phyloP scores from a whole-genome alignment of 2,797 vertebrate species.

The Eremophila alpestris region DNA sequence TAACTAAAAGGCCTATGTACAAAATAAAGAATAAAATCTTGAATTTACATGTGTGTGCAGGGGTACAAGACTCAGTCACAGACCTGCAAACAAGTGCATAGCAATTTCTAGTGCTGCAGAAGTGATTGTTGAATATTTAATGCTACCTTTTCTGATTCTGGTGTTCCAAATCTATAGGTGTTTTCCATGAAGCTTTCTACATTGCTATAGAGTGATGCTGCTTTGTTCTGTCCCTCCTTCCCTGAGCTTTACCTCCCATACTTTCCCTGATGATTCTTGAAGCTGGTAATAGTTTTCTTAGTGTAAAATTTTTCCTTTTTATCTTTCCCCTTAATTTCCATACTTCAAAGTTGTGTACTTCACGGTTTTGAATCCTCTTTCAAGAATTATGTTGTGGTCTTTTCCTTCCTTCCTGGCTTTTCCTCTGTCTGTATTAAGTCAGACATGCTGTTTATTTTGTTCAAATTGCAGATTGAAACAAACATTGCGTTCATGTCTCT shows the following conservation, averaged over 20 bases:
- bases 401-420: not conserved
- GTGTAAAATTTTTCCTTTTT: not conserved
- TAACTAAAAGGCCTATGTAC: not conserved
- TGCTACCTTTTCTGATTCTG: no score
- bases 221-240: not conserved
- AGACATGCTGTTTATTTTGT: not conserved
- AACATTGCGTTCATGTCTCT: not conserved
- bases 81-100: not conserved
- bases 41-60: fast-evolving
- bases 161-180: not conserved
- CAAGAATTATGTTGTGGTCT: not conserved
- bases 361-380: not conserved
- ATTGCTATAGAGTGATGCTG: not conserved
- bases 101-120: not conserved
- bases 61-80: not conserved
- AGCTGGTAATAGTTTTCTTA: not conserved
- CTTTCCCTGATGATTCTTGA: not conserved
- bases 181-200: not conserved
- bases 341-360: not conserved
- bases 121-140: constrained; percentile 12
- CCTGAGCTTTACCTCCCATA: not conserved
- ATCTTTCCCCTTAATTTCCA: not conserved
- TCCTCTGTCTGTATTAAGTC: not conserved
- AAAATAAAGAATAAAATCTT: not conserved
- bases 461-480: not conserved